Percentiles rank a stretch among this genome's conserved stretches.
phyloP scores from a whole-genome alignment of 2,113 vertebrate genomes.

The Oncorhynchus clarkii region DNA sequence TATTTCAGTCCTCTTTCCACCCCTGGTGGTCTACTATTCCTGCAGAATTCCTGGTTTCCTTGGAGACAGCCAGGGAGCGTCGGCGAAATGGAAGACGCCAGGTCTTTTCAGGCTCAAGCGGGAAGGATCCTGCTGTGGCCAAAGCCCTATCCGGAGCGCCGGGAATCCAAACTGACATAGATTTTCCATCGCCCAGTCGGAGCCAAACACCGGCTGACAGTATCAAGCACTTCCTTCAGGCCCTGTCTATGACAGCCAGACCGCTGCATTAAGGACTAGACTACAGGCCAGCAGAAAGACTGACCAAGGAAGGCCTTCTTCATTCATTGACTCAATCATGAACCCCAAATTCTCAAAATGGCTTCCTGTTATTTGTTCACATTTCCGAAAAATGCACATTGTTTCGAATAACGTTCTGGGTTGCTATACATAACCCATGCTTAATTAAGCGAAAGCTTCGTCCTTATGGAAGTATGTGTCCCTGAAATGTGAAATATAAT shows the following conservation, averaged over 20 bases:
- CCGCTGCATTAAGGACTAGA: no score
- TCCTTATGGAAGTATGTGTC: background rate
- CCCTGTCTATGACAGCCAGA: background rate
- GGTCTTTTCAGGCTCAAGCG: constrained; percentile 38
- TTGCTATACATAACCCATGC: background rate
- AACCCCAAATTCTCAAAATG: background rate
- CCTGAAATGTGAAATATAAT: background rate
- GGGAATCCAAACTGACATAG: constrained; percentile 40
- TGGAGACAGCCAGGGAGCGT: constrained; percentile 9
- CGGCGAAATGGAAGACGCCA: constrained; percentile 20
- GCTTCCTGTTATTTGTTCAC: background rate
- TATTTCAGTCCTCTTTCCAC: background rate
- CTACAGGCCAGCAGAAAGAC: no score
- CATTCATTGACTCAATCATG: background rate
- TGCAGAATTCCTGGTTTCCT: constrained; percentile 21
- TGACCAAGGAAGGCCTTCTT: no score
- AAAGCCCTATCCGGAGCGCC: constrained; percentile 19
- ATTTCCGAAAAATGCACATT: background rate
- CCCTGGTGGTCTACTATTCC: background rate
- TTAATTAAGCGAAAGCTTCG: background rate
- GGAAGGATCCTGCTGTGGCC: background rate
- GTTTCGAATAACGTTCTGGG: background rate
- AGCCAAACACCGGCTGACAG: constrained; percentile 48
- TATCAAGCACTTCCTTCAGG: constrained; percentile 47
- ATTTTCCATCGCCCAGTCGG: constrained; percentile 40